Base-by-base conservation (phyloP, 1,140 invertebrate genomes). In the Rhopalosiphum padi region DNA sequence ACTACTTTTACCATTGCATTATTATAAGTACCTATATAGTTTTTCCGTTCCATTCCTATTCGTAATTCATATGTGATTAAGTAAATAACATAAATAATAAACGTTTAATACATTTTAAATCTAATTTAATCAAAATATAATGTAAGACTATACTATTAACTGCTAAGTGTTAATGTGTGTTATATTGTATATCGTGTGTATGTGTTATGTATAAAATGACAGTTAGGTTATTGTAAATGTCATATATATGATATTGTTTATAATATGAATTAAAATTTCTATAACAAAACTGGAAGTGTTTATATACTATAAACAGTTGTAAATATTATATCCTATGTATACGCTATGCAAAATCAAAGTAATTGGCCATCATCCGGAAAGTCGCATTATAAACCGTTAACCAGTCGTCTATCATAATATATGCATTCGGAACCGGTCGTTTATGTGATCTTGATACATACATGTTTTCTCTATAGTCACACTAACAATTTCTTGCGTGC, bases 371-470 rank as follows among this genome's bases (percentile, higher is more conserved):
- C 77, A 85, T 82, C 25, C 48, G 51, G 90, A 91, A 92, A 92
- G 46, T 82, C 51, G 43, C 91, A 83, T 35, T 92, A 91, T 46
- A 82, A 83, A 77, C 68, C 68, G 68, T 91, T 92, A 92, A 82
- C 23, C 46, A 83, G 77, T 92, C n/a, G 43, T 91, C 43, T 83
- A 91, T 48, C 82, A 92, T 92, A 83, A 92, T 92, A 51, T 51
- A 92, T 83, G 77, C 68, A 83, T 37, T 51, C 1, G n/a, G 25
- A 92, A 92, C 77, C 43, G 46, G 91, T 92, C 77, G n/a, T 48
- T 82, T 92, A 85, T 92, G 35, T 92, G 77, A 83, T 92, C n/a
- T 92, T 83, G 55, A 46, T 92, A 83, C 77, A 92, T 51, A 51
- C 60, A 37, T 37, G 60, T 91, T 41, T 92, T 83, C 82, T 82